phyloP scores from a whole-genome alignment of 2,113 vertebrate genomes.

The Erythrocercus mccallii region DNA sequence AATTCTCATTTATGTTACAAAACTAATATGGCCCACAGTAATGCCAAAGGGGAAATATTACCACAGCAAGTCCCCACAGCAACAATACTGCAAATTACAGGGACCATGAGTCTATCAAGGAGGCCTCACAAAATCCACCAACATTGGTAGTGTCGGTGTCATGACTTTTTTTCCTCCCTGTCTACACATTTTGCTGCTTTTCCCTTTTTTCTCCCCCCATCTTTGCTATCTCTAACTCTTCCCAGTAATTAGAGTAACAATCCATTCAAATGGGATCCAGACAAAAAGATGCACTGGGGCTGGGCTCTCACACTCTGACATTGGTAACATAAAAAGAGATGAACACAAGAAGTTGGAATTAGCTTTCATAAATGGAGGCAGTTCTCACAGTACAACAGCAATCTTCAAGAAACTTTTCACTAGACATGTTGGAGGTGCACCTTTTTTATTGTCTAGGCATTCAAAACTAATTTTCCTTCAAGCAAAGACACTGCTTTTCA shows the following conservation, averaged over 20 bases:
- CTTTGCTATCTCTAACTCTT: not conserved
- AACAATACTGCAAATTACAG: not conserved
- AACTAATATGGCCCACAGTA: not conserved
- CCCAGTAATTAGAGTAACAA: not conserved
- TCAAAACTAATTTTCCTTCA: not conserved
- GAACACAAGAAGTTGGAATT: not conserved
- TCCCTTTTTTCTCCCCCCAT: not conserved
- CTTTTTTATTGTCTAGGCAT: not conserved
- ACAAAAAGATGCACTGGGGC: not conserved
- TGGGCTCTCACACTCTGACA: not conserved
- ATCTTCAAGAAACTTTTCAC: not conserved
- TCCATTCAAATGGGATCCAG: not conserved
- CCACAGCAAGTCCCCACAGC: not conserved
- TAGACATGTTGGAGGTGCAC: not conserved
- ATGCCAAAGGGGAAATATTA: not conserved
- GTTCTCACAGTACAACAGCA: not conserved
- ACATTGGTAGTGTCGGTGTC: not conserved
- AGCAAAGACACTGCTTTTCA: not conserved
- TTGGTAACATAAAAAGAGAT: rapidly evolving
- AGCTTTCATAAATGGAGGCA: not conserved
- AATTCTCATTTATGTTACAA: not conserved
- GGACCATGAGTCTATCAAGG: not conserved
- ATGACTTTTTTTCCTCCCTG: not conserved
- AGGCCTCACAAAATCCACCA: not conserved
- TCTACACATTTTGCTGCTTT: not conserved